Conservation (phyloP, 2,113 vertebrate genomes). For the Laterallus jamaicensis region DNA sequence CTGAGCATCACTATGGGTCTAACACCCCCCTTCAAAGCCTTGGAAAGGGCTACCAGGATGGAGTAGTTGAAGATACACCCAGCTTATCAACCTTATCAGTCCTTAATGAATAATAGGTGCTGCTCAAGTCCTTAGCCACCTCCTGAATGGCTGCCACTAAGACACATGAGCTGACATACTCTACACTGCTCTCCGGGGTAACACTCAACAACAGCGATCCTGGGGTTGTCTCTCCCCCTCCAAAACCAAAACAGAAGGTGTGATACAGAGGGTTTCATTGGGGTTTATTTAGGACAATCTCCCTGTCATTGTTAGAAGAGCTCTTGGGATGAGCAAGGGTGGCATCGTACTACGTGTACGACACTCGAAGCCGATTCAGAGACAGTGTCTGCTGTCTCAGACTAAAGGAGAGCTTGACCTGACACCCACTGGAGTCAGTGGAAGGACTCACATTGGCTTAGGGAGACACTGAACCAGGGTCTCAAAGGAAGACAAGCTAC, state of each 20-base stretch:
- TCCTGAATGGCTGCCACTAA: background rate
- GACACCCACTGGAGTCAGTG: background rate
- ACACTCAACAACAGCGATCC: background rate
- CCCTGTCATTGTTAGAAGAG: background rate
- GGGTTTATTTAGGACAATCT: background rate
- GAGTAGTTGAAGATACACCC: background rate
- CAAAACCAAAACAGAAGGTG: background rate
- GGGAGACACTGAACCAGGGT: background rate
- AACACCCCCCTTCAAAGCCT: background rate
- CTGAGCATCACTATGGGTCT: background rate
- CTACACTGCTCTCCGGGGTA: background rate
- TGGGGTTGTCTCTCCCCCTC: background rate
- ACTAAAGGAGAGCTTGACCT: background rate
- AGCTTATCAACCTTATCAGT: accelerated
- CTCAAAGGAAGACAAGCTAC: background rate
- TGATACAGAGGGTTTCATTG: background rate
- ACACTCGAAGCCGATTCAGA: background rate
- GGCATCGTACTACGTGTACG: background rate
- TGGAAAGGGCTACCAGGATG: accelerated
- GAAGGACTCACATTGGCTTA: background rate
- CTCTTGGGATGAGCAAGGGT: background rate
- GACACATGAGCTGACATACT: too few relatives aligned
- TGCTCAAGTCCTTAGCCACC: background rate
- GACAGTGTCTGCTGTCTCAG: background rate
- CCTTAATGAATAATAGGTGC: background rate